Evolutionary conservation across 2,888 invertebrate genomes (phyloP).

Genomic region (Clanis bilineata): DNA sequence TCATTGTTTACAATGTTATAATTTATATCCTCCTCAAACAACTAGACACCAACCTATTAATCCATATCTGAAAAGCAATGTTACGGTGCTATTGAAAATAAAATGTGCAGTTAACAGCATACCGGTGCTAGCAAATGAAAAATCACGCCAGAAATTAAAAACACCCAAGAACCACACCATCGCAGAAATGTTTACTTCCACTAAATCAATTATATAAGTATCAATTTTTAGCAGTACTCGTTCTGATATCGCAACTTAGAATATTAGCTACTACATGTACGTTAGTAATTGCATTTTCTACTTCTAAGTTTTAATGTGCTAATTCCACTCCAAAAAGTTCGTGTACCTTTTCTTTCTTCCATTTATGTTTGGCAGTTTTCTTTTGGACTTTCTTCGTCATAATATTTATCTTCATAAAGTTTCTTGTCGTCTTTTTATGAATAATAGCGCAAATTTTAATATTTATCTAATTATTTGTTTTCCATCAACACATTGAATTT

Average conservation of each 20-base stretch:
- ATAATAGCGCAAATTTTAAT: neutral
- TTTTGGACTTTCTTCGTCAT: neutral
- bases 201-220: neutral
- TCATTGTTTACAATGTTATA: neutral
- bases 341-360: neutral
- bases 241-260: neutral
- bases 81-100: slow-evolving; percentile 4
- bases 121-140: neutral
- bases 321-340: neutral
- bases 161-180: neutral
- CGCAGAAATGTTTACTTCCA: neutral
- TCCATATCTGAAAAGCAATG: neutral
- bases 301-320: neutral
- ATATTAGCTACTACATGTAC: neutral
- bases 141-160: neutral
- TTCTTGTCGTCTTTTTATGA: neutral
- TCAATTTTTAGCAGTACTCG: too few relatives aligned
- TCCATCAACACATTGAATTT: neutral
- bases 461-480: neutral
- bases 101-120: slow-evolving; percentile 5
- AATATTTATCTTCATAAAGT: neutral
- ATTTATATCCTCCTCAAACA: neutral
- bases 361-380: neutral
- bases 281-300: slow-evolving; percentile 3
- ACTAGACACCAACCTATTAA: neutral